Percentiles rank a stretch among this genome's conserved stretches.
phyloP scores from a whole-genome alignment of 2,888 invertebrate species.

The Metopia argyrocephala region DNA sequence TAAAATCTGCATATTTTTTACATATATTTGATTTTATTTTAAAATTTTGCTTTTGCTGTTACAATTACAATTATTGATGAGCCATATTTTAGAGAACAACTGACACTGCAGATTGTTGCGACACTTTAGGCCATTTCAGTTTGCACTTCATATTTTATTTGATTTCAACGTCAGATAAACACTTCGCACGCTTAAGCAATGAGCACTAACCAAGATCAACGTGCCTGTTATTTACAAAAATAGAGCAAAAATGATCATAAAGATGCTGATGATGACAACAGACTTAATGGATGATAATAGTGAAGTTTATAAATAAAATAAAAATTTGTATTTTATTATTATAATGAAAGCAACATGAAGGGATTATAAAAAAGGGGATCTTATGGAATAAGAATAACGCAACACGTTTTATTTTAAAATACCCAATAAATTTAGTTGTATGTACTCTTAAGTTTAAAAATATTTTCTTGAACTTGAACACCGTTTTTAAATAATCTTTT shows the following conservation, averaged over 20 bases:
- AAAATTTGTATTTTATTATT: constrained; percentile 58
- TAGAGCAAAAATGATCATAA: neutral
- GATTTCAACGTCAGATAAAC: constrained; percentile 56
- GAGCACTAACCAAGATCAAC: too few species aligned
- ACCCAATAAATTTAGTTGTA: constrained; percentile 36
- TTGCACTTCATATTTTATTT: constrained; percentile 64
- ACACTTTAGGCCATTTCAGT: constrained; percentile 64
- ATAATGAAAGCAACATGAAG: constrained; percentile 46
- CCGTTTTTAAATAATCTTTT: constrained; percentile 15
- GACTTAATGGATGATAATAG: constrained; percentile 38
- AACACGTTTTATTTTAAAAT: constrained; percentile 40
- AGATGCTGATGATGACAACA: constrained; percentile 39
- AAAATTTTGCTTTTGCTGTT: constrained; percentile 34
- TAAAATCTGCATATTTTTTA: neutral
- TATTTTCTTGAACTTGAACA: neutral
- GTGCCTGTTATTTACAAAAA: neutral
- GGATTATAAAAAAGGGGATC: constrained; percentile 20
- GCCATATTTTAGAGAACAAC: constrained; percentile 55
- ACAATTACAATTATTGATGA: constrained; percentile 64
- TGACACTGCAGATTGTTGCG: constrained; percentile 59
- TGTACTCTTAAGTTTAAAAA: neutral
- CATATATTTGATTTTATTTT: constrained; percentile 12
- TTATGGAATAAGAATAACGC: constrained; percentile 34
- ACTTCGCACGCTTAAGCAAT: constrained; percentile 2
- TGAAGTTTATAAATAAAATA: constrained; percentile 48